Evolutionary conservation across 1,140 invertebrate genomes (phyloP).

Genomic region (Zaprionus vittiger): DNA sequence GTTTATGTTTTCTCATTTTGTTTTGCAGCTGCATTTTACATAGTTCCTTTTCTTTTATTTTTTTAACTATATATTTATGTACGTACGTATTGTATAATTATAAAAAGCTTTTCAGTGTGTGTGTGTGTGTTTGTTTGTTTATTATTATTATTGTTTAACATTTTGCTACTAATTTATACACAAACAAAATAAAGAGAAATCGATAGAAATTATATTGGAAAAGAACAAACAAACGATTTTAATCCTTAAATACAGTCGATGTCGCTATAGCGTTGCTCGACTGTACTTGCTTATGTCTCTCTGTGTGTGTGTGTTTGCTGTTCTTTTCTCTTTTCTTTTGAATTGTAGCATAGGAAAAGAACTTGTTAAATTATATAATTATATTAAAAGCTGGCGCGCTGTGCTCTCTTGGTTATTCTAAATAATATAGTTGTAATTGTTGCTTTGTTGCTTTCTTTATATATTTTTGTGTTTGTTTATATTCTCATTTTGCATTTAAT

Average conservation of each 20-base stretch:
- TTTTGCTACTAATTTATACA: slow-evolving; percentile 47
- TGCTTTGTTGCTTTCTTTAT: slow-evolving; percentile 11
- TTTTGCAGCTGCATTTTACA: slow-evolving; percentile 40
- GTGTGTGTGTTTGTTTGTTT: slow-evolving; percentile 12
- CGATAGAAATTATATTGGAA: slow-evolving; percentile 6
- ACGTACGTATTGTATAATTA: slow-evolving; percentile 37
- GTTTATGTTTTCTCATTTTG: slow-evolving; percentile 16
- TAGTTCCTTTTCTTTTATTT: background rate
- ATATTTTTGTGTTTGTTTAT: slow-evolving; percentile 26
- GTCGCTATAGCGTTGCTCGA: background rate
- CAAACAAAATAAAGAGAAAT: slow-evolving; percentile 13
- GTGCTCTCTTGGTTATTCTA: slow-evolving; percentile 16
- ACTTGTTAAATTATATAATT: slow-evolving; percentile 25
- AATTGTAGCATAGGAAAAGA: slow-evolving; percentile 25
- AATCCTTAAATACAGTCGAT: background rate
- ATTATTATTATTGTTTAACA: slow-evolving; percentile 38
- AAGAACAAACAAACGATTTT: slow-evolving; percentile 3
- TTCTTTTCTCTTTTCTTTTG: background rate
- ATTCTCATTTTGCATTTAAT: slow-evolving; percentile 12
- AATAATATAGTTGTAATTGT: slow-evolving; percentile 13
- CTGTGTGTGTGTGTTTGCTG: slow-evolving; percentile 10
- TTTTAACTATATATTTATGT: slow-evolving; percentile 37
- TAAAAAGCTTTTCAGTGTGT: slow-evolving; percentile 52
- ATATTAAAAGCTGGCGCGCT: slow-evolving; percentile 36
- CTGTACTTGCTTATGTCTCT: slow-evolving; percentile 14